Conservation (phyloP, 2,113 vertebrate species). For the Pogonocichla stellata region DNA sequence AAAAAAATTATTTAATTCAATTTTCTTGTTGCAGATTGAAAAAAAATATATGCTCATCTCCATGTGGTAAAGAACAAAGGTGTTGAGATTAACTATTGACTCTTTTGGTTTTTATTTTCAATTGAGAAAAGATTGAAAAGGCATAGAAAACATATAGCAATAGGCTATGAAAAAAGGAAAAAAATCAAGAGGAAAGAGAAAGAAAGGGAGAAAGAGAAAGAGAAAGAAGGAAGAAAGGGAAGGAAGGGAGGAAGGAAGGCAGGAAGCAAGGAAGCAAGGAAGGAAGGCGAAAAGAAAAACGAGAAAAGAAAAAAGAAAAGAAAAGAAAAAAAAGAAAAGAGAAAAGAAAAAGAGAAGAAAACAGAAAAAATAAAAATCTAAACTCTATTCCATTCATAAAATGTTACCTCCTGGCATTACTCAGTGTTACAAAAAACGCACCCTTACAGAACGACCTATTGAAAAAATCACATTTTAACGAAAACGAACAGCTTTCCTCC, state of each 20-base stretch:
- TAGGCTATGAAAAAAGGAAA: neutral
- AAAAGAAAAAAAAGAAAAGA: too few species aligned
- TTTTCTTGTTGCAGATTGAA: neutral
- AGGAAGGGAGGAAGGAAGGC: too few species aligned
- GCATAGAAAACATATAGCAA: neutral
- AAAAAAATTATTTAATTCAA: neutral
- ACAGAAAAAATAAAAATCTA: too few species aligned
- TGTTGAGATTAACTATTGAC: neutral
- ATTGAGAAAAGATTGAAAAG: neutral
- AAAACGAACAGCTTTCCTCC: neutral
- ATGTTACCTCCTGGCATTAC: neutral
- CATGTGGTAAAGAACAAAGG: neutral
- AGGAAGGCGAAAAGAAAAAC: too few species aligned
- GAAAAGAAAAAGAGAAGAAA: too few species aligned
- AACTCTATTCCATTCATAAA: neutral
- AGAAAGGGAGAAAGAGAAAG: too few species aligned
- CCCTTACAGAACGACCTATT: too few species aligned
- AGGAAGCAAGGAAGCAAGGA: too few species aligned
- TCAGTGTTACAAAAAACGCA: neutral
- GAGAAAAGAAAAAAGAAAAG: too few species aligned
- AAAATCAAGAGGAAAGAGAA: neutral
- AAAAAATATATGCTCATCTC: neutral
- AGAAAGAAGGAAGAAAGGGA: too few species aligned
- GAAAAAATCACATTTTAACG: neutral
- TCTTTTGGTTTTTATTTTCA: neutral